Evolutionary conservation across 2,797 vertebrate species (phyloP).

Genomic region (Hoplostethus mediterraneus): DNA sequence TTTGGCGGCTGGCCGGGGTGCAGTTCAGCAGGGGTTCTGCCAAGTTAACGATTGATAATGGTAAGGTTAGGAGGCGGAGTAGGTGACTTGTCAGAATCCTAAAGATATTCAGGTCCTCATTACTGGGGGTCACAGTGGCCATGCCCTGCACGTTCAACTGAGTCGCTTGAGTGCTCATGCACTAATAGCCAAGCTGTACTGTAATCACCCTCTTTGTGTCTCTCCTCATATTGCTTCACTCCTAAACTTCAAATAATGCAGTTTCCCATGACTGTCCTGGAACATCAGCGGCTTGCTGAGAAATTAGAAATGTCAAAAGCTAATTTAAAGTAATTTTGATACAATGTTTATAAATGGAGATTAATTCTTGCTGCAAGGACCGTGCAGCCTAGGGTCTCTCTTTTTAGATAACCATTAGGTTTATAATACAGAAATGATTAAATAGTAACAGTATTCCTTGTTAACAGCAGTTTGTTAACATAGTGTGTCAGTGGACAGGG

Average conservation of each 20-base stretch:
- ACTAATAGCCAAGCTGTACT: constrained; percentile 70
- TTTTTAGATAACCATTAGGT: background rate
- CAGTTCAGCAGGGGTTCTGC: constrained; percentile 61
- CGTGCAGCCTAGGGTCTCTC: background rate
- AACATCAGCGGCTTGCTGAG: constrained; percentile 13
- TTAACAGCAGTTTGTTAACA: constrained; percentile 38
- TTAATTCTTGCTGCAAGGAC: background rate
- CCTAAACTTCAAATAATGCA: constrained; percentile 22
- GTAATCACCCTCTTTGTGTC: constrained; percentile 62
- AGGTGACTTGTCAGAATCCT: constrained; percentile 69
- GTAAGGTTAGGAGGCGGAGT: constrained; percentile 68
- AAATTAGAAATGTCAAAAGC: constrained; percentile 6
- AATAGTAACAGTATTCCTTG: background rate
- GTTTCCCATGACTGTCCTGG: constrained; percentile 27
- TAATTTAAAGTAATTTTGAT: background rate
- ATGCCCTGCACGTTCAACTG: constrained; percentile 65
- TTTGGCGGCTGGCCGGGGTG: constrained; percentile 38
- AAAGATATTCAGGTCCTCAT: constrained; percentile 78
- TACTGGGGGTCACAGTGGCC: constrained; percentile 68
- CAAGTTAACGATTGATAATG: constrained; percentile 72
- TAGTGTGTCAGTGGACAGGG: constrained; percentile 29
- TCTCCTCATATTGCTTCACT: constrained; percentile 16
- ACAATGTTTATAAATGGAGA: background rate
- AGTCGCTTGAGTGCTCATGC: constrained; percentile 72
- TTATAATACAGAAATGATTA: constrained; percentile 15